These are phyloP conservation scores for Petrolisthes manimaculis DNA, from an alignment of 2,888 invertebrate genomes.

Conservation along the genomic window DNA sequence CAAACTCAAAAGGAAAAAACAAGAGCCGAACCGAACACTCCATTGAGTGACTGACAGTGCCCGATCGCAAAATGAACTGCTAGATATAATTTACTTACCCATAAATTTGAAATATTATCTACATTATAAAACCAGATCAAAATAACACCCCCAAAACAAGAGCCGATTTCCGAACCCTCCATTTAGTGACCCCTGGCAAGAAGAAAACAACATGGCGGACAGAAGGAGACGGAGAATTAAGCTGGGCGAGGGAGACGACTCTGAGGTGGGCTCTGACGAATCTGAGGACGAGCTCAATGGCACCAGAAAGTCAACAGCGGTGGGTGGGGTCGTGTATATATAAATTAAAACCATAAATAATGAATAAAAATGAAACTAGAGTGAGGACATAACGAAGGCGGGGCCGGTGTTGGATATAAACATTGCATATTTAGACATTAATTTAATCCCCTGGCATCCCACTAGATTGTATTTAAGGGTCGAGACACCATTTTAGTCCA, in stretches of 20 bases:
- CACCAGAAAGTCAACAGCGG: neutral
- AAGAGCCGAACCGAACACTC: no score
- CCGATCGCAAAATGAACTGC: no score
- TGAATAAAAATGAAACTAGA: neutral
- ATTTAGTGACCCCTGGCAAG: neutral
- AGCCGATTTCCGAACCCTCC: neutral
- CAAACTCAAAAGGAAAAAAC: no score
- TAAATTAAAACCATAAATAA: neutral
- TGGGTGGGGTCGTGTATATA: neutral
- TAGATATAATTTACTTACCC: no score
- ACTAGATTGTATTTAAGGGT: neutral
- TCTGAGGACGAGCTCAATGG: constrained; percentile 25
- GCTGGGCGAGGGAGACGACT: constrained; percentile 23
- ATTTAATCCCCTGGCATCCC: neutral
- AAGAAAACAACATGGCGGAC: constrained; percentile 38
- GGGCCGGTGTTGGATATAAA: neutral
- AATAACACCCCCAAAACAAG: no score
- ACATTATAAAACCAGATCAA: no score
- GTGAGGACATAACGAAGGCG: neutral
- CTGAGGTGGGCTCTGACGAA: constrained; percentile 25
- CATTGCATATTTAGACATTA: neutral
- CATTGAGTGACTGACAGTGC: no score
- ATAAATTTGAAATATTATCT: no score
- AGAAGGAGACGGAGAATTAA: constrained; percentile 33
- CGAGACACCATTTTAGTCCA: neutral